Conservation (phyloP, 2,888 invertebrate genomes). For the Lepidonotus clava region DNA sequence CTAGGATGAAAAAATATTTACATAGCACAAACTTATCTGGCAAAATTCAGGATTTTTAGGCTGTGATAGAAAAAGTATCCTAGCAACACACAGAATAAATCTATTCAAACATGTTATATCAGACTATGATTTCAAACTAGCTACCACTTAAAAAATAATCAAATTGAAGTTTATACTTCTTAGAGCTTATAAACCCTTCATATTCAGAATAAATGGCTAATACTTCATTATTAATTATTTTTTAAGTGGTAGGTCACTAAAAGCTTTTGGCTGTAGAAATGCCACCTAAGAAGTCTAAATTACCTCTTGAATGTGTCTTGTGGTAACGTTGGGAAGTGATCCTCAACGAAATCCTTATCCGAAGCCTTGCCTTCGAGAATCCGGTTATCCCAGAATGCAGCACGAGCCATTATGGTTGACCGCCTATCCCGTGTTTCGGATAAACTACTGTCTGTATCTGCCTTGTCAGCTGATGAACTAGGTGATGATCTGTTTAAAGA, state of each 20-base stretch:
- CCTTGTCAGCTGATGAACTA: not conserved
- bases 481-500: not conserved
- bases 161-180: not conserved
- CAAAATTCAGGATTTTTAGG: too few relatives aligned
- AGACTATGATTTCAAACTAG: not conserved
- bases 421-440: not conserved
- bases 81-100: too few relatives aligned
- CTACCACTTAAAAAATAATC: not conserved
- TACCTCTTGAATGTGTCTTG: conserved; percentile 57
- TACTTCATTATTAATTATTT: not conserved
- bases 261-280: not conserved
- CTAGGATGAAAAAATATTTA: too few relatives aligned
- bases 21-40: too few relatives aligned
- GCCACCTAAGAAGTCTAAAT: not conserved
- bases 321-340: conserved; percentile 18
- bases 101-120: not conserved
- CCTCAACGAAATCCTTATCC: conserved; percentile 48
- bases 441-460: too few relatives aligned
- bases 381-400: conserved; percentile 60
- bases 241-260: not conserved
- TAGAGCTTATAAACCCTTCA: not conserved
- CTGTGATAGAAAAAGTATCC: too few relatives aligned
- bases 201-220: not conserved
- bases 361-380: conserved; percentile 45
- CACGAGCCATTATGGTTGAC: conserved; percentile 58